A percentile compares a stretch with the other conserved stretches of the same genome.
Evolutionary conservation across 1,140 invertebrate species (phyloP).

Genomic region (Solenopsis fugax): DNA sequence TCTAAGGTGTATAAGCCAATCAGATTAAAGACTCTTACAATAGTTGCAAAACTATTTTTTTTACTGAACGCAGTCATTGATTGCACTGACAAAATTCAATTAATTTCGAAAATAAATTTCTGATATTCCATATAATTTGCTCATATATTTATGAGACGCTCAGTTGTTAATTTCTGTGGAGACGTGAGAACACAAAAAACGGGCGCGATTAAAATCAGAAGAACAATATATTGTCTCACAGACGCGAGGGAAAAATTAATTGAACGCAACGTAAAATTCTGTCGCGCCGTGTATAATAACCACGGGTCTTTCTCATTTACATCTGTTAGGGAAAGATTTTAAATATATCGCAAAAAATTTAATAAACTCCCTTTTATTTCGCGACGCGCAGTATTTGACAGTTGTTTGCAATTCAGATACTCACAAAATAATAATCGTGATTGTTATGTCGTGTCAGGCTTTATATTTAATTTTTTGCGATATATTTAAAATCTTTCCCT

Average conservation of each 20-base stretch:
- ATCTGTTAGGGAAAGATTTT: neutral
- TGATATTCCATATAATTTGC: conserved; percentile 9
- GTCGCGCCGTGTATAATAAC: neutral
- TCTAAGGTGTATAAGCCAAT: no score
- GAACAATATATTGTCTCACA: neutral
- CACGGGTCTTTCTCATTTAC: neutral
- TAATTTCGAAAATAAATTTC: conserved; percentile 29
- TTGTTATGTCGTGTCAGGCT: no score
- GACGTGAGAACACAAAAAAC: neutral
- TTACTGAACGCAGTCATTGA: neutral
- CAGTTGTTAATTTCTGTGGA: neutral
- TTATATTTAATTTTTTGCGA: neutral
- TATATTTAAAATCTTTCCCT: neutral
- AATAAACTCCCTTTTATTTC: neutral
- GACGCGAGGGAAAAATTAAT: conserved; percentile 18
- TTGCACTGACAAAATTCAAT: conserved; percentile 19
- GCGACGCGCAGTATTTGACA: neutral
- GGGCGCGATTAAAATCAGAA: conserved; percentile 15
- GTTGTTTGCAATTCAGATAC: neutral
- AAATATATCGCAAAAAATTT: neutral
- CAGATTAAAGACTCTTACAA: no score
- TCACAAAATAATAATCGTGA: conserved; percentile 6
- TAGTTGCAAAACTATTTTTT: no score
- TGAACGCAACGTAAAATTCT: neutral
- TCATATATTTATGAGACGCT: neutral